phyloP scores from a whole-genome alignment of 2,113 vertebrate genomes.

The Chamaea fasciata region DNA sequence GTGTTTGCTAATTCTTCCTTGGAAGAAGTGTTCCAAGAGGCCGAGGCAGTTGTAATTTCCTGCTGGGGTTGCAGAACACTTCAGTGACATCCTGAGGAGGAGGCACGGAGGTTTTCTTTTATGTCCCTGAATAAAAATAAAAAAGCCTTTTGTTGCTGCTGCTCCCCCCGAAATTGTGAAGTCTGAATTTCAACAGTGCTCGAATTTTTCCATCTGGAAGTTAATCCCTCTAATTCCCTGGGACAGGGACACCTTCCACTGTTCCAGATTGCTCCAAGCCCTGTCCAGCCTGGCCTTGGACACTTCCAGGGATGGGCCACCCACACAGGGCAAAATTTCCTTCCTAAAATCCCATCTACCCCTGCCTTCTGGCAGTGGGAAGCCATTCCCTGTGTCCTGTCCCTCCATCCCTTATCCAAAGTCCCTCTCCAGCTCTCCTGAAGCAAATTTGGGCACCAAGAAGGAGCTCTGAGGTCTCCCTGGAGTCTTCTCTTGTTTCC shows the following conservation, averaged over 20 bases:
- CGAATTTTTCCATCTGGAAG: neutral
- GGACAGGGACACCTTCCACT: neutral
- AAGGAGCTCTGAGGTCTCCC: neutral
- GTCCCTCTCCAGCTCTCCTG: neutral
- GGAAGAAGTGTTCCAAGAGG: neutral
- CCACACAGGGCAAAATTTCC: too few species aligned
- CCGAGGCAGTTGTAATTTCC: neutral
- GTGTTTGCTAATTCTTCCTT: neutral
- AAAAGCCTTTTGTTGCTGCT: neutral
- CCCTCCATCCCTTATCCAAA: neutral
- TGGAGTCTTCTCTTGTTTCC: neutral
- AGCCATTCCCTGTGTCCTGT: neutral
- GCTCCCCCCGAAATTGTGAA: neutral
- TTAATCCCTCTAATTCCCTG: neutral
- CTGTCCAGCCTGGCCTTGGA: neutral
- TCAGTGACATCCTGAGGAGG: neutral
- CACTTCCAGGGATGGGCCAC: neutral
- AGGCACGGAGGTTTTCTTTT: neutral
- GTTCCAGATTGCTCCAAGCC: neutral
- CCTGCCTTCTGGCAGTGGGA: neutral
- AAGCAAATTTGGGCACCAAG: neutral
- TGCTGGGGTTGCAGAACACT: neutral
- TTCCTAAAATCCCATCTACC: too few species aligned
- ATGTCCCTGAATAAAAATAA: neutral
- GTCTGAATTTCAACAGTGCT: neutral